Evolutionary conservation across 2,797 vertebrate species (phyloP), one percentile per base, ranked within the genome.

Genomic region (Lepilemur septentrionalis): DNA sequence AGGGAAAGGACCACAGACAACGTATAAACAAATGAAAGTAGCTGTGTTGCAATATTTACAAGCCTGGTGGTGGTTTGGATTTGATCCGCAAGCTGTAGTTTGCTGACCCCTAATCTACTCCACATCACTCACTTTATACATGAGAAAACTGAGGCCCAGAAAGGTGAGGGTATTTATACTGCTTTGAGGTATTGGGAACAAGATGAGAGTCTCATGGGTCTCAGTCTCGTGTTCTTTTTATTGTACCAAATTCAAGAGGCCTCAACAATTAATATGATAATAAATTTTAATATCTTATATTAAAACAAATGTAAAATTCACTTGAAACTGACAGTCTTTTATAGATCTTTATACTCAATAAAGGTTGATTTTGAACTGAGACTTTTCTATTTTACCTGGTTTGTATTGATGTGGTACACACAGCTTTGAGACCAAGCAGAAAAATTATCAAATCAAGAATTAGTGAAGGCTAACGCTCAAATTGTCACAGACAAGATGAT

Each of bases 401-500:
- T 87, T 85, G 59, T 41, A 72, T 73, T 80, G 89, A 80, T 80
- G 43, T 52, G 22, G 17, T 61, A 35, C 14, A 17, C 23, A 50
- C 1, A 83, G 65, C 38, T 93, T 55, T 69, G 57, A 86, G 17
- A 80, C 4, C n/a, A 86, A 89, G 32, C 87, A 89, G 48, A 93
- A 91, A 78, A 94, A 23, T 78, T 11, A 35, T 46, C 69, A 87
- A 89, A 91, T 85, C 57, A 76, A 63, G 43, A 92, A 89, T 48
- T 65, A 91, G 28, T 25, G 48, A 46, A 81, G 43, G 9, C 46
- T 9, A 4, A 1, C n/a, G 35, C 28, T 72, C 59, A 72, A 70
- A 89, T 72, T 76, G 72, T 55, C 91, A 73, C 32, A 90, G 95
- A 95, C 92, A 93, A 86, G 89, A 80, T 87, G 52, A 80, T 89